A percentile compares a stretch with the other conserved stretches of the same genome.
phyloP scores from a whole-genome alignment of 1,140 invertebrate genomes.

The Paramacrobiotus metropolitanus region DNA sequence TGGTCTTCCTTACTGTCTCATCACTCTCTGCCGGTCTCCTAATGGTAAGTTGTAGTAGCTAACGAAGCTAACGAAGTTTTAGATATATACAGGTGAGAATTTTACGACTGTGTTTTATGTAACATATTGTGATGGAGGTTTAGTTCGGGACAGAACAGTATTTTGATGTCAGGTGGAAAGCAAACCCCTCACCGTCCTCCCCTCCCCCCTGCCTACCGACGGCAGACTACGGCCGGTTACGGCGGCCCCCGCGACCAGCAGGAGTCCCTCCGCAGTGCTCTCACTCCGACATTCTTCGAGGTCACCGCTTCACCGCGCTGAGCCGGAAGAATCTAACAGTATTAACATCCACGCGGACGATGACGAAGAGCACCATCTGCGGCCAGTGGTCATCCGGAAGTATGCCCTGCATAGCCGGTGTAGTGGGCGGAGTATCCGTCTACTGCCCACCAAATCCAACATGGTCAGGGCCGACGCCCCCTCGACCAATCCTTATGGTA shows the following conservation, averaged over 20 bases:
- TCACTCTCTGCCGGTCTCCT: not conserved
- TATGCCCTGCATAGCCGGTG: not conserved
- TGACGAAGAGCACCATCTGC: not conserved
- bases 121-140: too few relatives aligned
- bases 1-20: slow-evolving; percentile 1
- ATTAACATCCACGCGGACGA: not conserved
- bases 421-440: not conserved
- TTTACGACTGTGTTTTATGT: not conserved
- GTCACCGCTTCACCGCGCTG: not conserved
- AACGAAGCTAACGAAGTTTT: too few relatives aligned
- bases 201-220: not conserved
- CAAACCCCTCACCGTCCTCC: not conserved
- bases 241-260: not conserved
- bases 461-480: not conserved
- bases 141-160: too few relatives aligned
- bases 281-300: not conserved
- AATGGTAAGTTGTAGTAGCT: not conserved
- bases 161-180: not conserved
- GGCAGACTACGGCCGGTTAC: not conserved
- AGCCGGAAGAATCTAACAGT: not conserved
- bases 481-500: not conserved
- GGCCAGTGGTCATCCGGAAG: not conserved
- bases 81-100: too few relatives aligned
- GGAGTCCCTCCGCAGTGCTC: not conserved
- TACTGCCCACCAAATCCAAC: not conserved